Base-by-base conservation (phyloP, 1,140 invertebrate species). In the Pomacea maculata region DNA sequence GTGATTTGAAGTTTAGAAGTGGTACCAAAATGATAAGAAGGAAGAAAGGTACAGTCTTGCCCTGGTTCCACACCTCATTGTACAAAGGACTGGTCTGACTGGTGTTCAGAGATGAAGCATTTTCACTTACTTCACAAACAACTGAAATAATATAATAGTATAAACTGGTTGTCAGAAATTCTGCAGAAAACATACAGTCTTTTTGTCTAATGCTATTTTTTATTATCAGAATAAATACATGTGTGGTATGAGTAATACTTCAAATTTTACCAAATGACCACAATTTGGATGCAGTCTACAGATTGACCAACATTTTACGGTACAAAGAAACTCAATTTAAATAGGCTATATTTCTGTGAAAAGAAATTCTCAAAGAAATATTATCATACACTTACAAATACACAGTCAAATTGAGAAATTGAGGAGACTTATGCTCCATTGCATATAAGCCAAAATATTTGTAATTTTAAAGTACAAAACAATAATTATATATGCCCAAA, bases 1-100 rank as follows among this genome's bases (percentile, higher is more conserved):
- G 94, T 54, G 95, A 96, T 82, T 94, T 96, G 86, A 98, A 95
- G 90, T 95, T 97, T 11, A 97, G 91, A 29, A 98, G 89, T 1
- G 96, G 96, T 87, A 95, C 95, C 64, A 97, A 92, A 25, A 97
- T 88, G 9, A 96, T 21, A 8, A 94, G 93, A 14, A 98, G 93
- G 87, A 96, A 95, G 19, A 97, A 87, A 0, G 97, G 97, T 19
- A 97, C 96, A 0, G 96, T 96, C 21, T 92, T 92, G 85, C 95
- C 93, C 21, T 96, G 91, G 85, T 94, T 93, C 96, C 95, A 97
- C 54, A 92, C 80, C 83, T 89, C 88, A 63, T 92, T 61, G 57
- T 61, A 61, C 87, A 83, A 93, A 93, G 57, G 87, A 75, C 85
- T 82, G 15, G 73, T 15, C 65, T 21, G 21, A 19, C 1, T n/a